Evolutionary conservation across 2,888 invertebrate genomes (phyloP).

Genomic region (Meteorus colon): DNA sequence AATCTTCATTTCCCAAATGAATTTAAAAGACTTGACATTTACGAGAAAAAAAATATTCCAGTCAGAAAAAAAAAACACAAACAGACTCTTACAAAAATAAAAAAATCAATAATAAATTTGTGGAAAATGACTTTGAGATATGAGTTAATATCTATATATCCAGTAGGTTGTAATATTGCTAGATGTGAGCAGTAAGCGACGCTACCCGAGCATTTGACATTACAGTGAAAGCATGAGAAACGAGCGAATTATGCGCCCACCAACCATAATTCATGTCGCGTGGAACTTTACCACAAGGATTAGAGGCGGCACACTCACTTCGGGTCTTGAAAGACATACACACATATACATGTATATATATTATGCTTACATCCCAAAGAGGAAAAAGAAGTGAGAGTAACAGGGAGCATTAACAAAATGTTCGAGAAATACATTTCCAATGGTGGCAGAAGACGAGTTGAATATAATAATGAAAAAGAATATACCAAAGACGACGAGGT

Average conservation of each 20-base stretch:
- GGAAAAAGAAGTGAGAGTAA: background rate
- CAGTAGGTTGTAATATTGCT: background rate
- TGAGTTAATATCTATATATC: background rate
- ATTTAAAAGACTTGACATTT: background rate
- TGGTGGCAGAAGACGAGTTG: conserved; percentile 25
- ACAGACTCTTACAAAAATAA: background rate
- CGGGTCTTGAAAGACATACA: conserved; percentile 22
- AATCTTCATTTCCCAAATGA: background rate
- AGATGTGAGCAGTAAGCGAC: background rate
- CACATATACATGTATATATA: background rate
- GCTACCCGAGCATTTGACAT: conserved; percentile 51
- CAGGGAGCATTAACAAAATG: conserved; percentile 36
- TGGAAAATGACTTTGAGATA: conserved; percentile 4
- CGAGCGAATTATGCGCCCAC: conserved; percentile 62
- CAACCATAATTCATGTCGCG: conserved; percentile 60
- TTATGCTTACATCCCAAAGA: conserved; percentile 5
- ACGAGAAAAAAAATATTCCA: background rate
- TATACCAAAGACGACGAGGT: conserved; percentile 1
- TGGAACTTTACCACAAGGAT: conserved; percentile 51
- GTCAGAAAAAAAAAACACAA: background rate
- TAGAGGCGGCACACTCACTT: conserved; percentile 48
- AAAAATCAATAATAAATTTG: conserved; percentile 5
- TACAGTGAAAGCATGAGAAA: conserved; percentile 63
- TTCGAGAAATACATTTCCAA: conserved; percentile 40
- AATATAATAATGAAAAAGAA: conserved; percentile 29